These are phyloP conservation scores for Pygoscelis antarcticus DNA, from an alignment of 2,113 vertebrate genomes.

Conservation along the genomic window DNA sequence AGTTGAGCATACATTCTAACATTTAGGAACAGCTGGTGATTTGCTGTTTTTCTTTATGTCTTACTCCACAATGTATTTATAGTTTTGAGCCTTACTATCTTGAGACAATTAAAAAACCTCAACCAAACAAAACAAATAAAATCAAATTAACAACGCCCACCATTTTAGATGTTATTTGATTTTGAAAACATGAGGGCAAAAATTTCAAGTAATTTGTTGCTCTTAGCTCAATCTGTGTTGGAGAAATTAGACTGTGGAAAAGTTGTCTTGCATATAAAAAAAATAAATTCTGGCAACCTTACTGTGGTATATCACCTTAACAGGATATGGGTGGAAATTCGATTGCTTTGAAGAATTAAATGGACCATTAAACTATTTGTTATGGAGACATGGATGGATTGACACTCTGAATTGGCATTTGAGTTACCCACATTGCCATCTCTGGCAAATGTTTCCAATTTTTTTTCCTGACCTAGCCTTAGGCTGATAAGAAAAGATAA, in stretches of 20 bases:
- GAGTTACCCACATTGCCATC: constrained; percentile 28
- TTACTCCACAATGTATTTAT: background rate
- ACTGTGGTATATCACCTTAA: background rate
- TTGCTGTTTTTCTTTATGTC: background rate
- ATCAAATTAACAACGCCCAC: background rate
- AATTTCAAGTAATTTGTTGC: background rate
- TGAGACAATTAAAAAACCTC: background rate
- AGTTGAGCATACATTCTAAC: background rate
- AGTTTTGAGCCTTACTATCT: background rate
- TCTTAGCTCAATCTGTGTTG: background rate
- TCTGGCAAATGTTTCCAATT: constrained; percentile 62
- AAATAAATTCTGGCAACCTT: background rate
- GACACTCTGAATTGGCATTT: constrained; percentile 33
- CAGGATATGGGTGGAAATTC: constrained; percentile 23
- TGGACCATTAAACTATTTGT: background rate
- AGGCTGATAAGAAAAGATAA: constrained; percentile 75
- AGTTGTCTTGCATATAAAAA: background rate
- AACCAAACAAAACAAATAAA: background rate
- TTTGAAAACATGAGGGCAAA: background rate
- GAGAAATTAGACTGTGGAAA: background rate
- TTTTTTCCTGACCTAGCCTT: constrained; percentile 56
- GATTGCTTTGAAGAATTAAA: constrained; percentile 61
- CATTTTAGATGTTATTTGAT: background rate
- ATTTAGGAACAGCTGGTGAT: background rate
- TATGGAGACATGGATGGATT: constrained; percentile 28